A percentile compares a stretch with the other conserved stretches of the same genome.
phyloP scores from a whole-genome alignment of 2,888 invertebrate genomes.

The Cephus rjabovi region DNA sequence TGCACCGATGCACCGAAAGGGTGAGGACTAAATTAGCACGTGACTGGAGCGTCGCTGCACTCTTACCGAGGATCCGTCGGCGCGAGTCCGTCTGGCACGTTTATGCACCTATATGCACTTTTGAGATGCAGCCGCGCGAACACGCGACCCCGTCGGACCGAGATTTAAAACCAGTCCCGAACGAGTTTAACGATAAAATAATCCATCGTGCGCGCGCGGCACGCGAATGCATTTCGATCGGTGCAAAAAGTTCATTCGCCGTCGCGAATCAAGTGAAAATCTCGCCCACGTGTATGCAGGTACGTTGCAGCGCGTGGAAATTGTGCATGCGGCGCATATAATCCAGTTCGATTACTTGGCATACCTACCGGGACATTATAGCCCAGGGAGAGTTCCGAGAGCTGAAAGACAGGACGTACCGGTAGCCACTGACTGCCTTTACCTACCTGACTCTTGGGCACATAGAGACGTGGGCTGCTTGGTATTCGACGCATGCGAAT shows the following conservation, averaged over 20 bases:
- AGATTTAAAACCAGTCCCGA: background rate
- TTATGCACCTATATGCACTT: background rate
- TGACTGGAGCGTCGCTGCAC: background rate
- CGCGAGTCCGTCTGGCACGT: background rate
- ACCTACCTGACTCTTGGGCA: background rate
- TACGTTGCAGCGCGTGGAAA: background rate
- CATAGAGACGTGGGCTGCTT: slow-evolving; percentile 43
- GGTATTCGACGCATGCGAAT: slow-evolving; percentile 33
- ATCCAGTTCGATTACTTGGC: background rate
- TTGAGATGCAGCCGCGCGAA: background rate
- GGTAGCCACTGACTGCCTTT: slow-evolving; percentile 23
- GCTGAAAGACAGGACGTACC: background rate
- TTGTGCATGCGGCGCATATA: background rate
- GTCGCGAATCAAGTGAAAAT: slow-evolving; percentile 26
- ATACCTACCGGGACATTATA: background rate
- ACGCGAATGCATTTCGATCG: background rate
- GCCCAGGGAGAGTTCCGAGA: background rate
- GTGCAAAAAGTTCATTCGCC: background rate
- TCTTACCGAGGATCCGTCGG: background rate
- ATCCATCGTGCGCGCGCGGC: background rate
- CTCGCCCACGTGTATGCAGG: slow-evolving; percentile 23
- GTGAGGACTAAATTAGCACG: background rate
- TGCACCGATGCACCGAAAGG: background rate
- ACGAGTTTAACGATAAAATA: background rate
- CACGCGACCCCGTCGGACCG: background rate